Evolutionary conservation across 1,140 invertebrate genomes (phyloP).

Genomic region (Lysiphlebus fabarum): DNA sequence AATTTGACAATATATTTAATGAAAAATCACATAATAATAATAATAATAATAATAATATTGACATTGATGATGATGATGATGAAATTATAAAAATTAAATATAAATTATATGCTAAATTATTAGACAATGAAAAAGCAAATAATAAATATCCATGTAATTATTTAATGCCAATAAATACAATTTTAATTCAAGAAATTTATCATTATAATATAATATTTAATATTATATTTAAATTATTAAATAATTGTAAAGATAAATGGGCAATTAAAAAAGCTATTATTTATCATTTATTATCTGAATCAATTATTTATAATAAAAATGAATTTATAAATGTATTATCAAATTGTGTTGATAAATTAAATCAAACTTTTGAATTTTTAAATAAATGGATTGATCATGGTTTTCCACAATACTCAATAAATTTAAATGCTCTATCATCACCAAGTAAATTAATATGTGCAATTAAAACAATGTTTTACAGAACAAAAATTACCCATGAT

Average conservation of each 20-base stretch:
- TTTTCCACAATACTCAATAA: slow-evolving; percentile 52
- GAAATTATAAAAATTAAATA: slow-evolving; percentile 53
- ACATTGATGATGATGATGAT: too few species aligned
- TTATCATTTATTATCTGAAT: slow-evolving; percentile 59
- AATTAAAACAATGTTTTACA: slow-evolving; percentile 64
- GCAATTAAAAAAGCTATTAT: slow-evolving; percentile 58
- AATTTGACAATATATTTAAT: slow-evolving; percentile 17
- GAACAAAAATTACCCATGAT: slow-evolving; percentile 58
- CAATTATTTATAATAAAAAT: slow-evolving; percentile 41
- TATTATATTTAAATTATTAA: slow-evolving; percentile 57
- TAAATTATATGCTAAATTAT: slow-evolving; percentile 51
- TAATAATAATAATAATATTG: too few species aligned
- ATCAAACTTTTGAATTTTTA: slow-evolving; percentile 42
- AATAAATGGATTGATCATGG: slow-evolving; percentile 44
- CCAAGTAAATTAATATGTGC: slow-evolving; percentile 69
- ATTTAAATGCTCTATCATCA: slow-evolving; percentile 69
- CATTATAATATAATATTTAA: slow-evolving; percentile 56
- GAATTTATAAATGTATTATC: slow-evolving; percentile 26
- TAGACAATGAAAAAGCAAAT: slow-evolving; percentile 51
- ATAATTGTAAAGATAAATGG: slow-evolving; percentile 55
- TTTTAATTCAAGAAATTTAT: slow-evolving; percentile 63
- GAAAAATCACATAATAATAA: slow-evolving; percentile 15
- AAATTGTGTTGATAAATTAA: slow-evolving; percentile 56
- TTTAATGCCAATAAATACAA: slow-evolving; percentile 63
- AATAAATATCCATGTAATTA: slow-evolving; percentile 57